phyloP scores from a whole-genome alignment of 1,140 invertebrate genomes.

The Polypedilum vanderplanki region DNA sequence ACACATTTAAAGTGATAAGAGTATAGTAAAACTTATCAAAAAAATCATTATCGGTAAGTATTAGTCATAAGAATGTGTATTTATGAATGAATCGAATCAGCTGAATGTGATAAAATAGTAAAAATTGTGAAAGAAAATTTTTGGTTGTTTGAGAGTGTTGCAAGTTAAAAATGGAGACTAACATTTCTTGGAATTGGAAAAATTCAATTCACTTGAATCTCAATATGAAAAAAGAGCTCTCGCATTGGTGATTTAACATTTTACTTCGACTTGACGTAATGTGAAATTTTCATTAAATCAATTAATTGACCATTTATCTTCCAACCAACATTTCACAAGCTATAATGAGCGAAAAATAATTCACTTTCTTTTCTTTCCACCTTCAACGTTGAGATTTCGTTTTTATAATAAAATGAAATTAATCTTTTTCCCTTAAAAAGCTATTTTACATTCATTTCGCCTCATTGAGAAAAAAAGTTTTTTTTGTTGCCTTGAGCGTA shows the following conservation, averaged over 20 bases:
- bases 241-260: not conserved
- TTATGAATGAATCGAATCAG: not conserved
- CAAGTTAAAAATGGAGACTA: not conserved
- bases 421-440: slow-evolving; percentile 19
- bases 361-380: not conserved
- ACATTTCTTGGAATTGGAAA: slow-evolving; percentile 5
- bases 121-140: not conserved
- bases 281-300: slow-evolving; percentile 1
- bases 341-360: not conserved
- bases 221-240: not conserved
- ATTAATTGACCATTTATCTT: not conserved
- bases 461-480: not conserved
- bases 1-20: slow-evolving; percentile 11
- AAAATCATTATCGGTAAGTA: not conserved
- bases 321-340: not conserved
- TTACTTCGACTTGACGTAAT: not conserved
- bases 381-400: not conserved
- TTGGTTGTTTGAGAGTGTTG: not conserved
- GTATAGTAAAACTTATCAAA: not conserved
- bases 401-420: not conserved
- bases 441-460: not conserved
- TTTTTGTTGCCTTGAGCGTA: not conserved
- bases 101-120: not conserved
- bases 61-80: not conserved
- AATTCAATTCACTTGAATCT: not conserved